Evolutionary conservation across 2,113 vertebrate species (phyloP), one percentile per base, ranked within the genome.

Genomic region (Eulacestoma nigropectus): DNA sequence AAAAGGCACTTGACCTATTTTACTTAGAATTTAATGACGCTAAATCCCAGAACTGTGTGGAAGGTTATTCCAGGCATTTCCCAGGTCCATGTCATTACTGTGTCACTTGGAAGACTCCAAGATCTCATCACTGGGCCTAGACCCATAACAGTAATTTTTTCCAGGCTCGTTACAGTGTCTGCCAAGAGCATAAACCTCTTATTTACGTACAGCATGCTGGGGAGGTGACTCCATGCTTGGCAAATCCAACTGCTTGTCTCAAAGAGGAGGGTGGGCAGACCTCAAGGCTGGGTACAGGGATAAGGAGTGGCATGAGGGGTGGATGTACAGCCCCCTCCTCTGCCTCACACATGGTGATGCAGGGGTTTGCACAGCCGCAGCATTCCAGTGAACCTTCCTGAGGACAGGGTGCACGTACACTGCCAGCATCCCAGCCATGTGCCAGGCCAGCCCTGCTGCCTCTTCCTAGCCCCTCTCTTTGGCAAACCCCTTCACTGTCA

Each of bases 271-370:
- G 20, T 46, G 42, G 32, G 68, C 76, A 94, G 76, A 89, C 59
- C 32, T 69, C 0, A 0, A 22, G 46, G 20, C 29, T 7, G 7
- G 26, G 46, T n/a, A 76, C 0, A 1, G 8, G 37, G 20, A 29
- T 21, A 13, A 89, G 60, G 10, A 37, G 11, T 4, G 1, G 62
- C 23, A 37, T 16, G 20, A 64, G 21, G 10, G 4, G 11, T 23
- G 41, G 35, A 32, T 59, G 62, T 1, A 2, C 0, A 2, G 30
- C 29, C 59, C 33, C 16, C 35, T 85, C 14, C 47, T 90, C 39
- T 23, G 47, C 32, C 35, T 78, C 46, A 59, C 21, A 39, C 1
- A 0, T 5, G 17, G 33, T 26, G 13, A 44, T 3, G 4, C 2
- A 7, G 2, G 1, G 44, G 57, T 83, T 26, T 8, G 5, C 0